Base-by-base conservation (phyloP, 1,140 invertebrate species). In the Anastrepha obliqua region DNA sequence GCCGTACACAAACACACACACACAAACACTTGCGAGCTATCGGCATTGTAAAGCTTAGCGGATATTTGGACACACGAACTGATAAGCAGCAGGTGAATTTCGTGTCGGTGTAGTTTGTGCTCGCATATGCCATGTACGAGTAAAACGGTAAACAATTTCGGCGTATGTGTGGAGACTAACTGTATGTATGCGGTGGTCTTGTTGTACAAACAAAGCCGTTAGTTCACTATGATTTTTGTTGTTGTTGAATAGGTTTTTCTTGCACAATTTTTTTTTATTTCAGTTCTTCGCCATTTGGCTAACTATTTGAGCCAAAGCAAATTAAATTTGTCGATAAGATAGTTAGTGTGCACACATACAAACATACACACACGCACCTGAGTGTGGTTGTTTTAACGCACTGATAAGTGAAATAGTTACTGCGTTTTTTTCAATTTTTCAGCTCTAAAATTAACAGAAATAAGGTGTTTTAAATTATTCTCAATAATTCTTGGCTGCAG, bases 61-160 rank as follows among this genome's bases (percentile, higher is more conserved):
- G 15, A 15, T 42, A 44, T 29, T 44, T 42, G 42, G 42, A 74
- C 39, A 47, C 11, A 74, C 42, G 6, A 74, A 74, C 67, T 74
- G 67, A 74, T 74, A 74, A 47, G 67, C 13, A 74, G 39, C 67
- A 74, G 67, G 42, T 74, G 67, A 74, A 74, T 74, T 15, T 74
- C 29, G 67, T 17, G 44, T 47, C 67, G 42, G 67, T 15, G 67
- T 7, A 67, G 39, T 67, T 67, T 42, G 1, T 67, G 65, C 13
- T 29, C 29, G 29, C 51, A 55, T 55, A 55, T 55, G 51, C 6
- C 11, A 29, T 29, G 29, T 29, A 29, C 29, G 29, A 29, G 29
- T 44, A 74, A 47, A 74, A 74, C 67, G 67, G 67, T 74, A 47
- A 7, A 42, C 60, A n/a, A 7, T 74, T 44, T 3, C 13, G 13